phyloP scores from a whole-genome alignment of 2,113 vertebrate species.

The Zootoca vivipara region DNA sequence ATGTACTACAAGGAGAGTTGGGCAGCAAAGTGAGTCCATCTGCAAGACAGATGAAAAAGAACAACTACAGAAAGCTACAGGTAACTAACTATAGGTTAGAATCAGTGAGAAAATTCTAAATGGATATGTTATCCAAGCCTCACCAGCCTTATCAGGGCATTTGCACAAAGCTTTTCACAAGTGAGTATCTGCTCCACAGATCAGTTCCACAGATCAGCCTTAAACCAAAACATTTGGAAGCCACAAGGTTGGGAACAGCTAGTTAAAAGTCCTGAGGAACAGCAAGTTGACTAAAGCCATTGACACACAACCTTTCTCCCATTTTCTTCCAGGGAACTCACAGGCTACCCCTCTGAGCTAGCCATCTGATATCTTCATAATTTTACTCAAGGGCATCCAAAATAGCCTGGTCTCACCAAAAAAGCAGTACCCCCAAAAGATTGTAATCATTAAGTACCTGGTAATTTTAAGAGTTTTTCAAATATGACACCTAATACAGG shows the following conservation, averaged over 20 bases:
- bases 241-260: too few species aligned
- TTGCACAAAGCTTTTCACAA: not conserved
- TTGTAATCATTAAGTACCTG: not conserved
- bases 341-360: not conserved
- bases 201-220: conserved; percentile 4
- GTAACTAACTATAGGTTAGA: conserved; percentile 32
- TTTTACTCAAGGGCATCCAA: too few species aligned
- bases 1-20: conserved; percentile 59
- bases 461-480: not conserved
- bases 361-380: not conserved
- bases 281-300: conserved; percentile 1
- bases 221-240: too few species aligned
- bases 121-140: not conserved
- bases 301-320: conserved; percentile 17
- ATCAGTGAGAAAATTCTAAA: not conserved
- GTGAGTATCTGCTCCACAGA: not conserved
- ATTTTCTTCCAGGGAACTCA: not conserved
- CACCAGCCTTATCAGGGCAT: not conserved
- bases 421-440: too few species aligned
- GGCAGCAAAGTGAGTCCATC: conserved; percentile 58
- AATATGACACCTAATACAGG: not conserved
- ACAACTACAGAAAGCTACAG: conserved; percentile 45
- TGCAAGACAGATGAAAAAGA: conserved; percentile 60
- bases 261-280: not conserved
- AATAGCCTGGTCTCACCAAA: not conserved